These are phyloP conservation scores for Genyomyrus donnyi DNA, from an alignment of 2,113 vertebrate genomes.

Conservation along the genomic window DNA sequence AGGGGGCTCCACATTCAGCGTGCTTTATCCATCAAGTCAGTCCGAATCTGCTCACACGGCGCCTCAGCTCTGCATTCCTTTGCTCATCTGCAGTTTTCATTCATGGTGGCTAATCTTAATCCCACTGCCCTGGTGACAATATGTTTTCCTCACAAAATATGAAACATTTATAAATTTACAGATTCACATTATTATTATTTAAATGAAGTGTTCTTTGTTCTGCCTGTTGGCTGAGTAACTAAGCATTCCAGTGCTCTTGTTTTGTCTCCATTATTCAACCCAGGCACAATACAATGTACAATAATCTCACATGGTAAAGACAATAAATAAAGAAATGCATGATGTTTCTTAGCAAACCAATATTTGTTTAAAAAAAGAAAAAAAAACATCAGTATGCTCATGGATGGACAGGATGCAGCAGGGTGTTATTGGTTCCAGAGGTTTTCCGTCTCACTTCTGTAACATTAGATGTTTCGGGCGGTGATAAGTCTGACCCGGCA, in stretches of 20 bases:
- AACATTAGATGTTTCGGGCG: background rate
- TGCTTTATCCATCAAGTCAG: too few relatives aligned
- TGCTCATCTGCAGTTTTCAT: background rate
- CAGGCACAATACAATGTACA: background rate
- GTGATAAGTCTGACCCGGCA: background rate
- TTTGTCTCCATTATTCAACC: background rate
- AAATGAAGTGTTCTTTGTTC: background rate
- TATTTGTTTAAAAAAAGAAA: background rate
- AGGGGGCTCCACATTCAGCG: too few relatives aligned
- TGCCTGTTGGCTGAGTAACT: background rate
- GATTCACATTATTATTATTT: background rate
- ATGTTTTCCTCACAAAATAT: background rate
- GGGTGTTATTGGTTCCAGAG: background rate
- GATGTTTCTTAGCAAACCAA: background rate
- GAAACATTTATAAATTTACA: background rate
- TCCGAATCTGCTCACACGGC: background rate
- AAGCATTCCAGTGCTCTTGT: background rate
- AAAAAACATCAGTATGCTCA: background rate
- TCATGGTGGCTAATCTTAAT: background rate
- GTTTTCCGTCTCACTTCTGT: background rate
- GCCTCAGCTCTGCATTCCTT: background rate
- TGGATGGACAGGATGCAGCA: background rate
- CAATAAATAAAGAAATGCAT: background rate
- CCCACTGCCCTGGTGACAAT: background rate
- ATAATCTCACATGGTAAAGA: background rate